These are phyloP conservation scores for Dissostichus mawsoni DNA, from an alignment of 2,113 vertebrate species.

Conservation along the genomic window DNA sequence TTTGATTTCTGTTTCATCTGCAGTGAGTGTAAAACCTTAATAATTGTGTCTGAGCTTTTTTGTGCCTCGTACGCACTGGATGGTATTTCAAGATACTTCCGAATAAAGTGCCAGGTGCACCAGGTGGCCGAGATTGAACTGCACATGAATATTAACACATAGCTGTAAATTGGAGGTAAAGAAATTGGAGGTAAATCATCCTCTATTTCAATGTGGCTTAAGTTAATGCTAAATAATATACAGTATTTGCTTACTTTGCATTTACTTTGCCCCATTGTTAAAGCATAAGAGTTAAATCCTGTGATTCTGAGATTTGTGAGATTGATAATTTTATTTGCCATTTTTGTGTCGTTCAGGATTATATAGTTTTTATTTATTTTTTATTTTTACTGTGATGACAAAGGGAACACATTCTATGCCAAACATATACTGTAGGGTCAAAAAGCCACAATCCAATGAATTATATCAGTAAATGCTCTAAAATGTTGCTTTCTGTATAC, in stretches of 20 bases:
- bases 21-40: too few relatives aligned
- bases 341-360: too few relatives aligned
- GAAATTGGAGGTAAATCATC: background rate
- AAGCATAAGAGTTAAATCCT: too few relatives aligned
- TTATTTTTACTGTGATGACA: too few relatives aligned
- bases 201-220: background rate
- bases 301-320: too few relatives aligned
- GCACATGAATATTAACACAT: background rate
- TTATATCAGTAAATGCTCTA: constrained; percentile 91
- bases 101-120: background rate
- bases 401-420: too few relatives aligned
- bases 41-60: background rate
- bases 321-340: too few relatives aligned
- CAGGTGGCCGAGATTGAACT: background rate
- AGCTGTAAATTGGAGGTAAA: background rate
- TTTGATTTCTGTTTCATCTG: too few relatives aligned
- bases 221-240: background rate
- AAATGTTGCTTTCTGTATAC: constrained; percentile 92
- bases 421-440: too few relatives aligned
- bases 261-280: too few relatives aligned
- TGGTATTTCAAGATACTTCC: background rate
- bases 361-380: too few relatives aligned
- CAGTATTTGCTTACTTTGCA: background rate
- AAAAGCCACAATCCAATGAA: constrained; percentile 87
- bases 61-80: background rate